Evolutionary conservation across 2,113 vertebrate genomes (phyloP), one percentile per base, ranked within the genome.

Genomic region (Otis tarda): DNA sequence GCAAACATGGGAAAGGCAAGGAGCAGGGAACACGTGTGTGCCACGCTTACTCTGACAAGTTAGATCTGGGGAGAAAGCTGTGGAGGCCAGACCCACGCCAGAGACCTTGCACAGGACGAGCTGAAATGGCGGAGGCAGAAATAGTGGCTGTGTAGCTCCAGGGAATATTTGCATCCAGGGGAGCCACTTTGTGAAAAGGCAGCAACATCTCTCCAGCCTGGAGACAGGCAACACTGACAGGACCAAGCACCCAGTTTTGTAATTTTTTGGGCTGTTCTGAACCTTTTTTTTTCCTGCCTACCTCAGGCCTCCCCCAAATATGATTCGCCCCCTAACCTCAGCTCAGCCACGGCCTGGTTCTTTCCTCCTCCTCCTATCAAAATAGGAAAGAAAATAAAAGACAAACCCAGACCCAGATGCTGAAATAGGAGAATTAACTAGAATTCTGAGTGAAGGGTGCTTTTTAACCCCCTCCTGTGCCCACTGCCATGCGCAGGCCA

Each of bases 401-500:
- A 37, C 25, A 57, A 83, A 92, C 31, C 2, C 41, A 87, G 25
- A 7, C 19, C 14, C 9, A 49, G 41, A 14, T 3, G 12, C 52
- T 52, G 56, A 60, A 77, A 63, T 5, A 8, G 35, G 5, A 80
- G 52, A 70, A 87, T n/a, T 59, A 45, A 56, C 25, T 43, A 50
- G 19, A 83, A 67, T 4, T 52, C 5, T 12, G 33, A 23, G 30
- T 7, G 47, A 53, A 45, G 41, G 45, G 7, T 0, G 3, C 41
- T 9, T 79, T 83, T 60, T 49, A 61, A 16, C 28, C 10, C 12
- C 4, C 8, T 57, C 45, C 67, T n/a, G n/a, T 21, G 41, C 33
- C 49, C 2, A 0, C 67, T 39, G 49, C 45, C 1, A 1, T 10
- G 31, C 25, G 28, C 14, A 0, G 6, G 53, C 19, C 0, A 0